phyloP scores from a whole-genome alignment of 2,113 vertebrate species.

The Grallaria varia region DNA sequence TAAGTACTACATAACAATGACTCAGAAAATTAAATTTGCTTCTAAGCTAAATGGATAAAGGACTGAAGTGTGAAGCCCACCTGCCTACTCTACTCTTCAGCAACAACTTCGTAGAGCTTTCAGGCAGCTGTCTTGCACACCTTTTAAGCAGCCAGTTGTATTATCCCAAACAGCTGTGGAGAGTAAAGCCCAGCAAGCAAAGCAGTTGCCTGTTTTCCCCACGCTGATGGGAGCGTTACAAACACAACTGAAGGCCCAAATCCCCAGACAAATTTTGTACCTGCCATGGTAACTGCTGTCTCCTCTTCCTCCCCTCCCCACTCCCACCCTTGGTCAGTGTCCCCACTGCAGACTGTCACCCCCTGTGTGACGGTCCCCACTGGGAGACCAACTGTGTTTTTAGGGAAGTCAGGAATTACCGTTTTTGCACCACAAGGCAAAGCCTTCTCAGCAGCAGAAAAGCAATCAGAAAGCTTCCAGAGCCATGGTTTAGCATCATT shows the following conservation, averaged over 20 bases:
- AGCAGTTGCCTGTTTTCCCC: background rate
- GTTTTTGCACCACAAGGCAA: slow-evolving; percentile 73
- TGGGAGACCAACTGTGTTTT: background rate
- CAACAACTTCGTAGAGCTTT: background rate
- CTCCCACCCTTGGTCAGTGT: background rate
- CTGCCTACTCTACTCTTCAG: background rate
- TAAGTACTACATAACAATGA: background rate
- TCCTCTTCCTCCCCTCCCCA: background rate
- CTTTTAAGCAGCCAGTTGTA: background rate
- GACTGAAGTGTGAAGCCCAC: background rate
- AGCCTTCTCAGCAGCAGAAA: slow-evolving; percentile 82
- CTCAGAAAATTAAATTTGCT: background rate
- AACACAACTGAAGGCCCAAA: background rate
- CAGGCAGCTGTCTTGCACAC: background rate
- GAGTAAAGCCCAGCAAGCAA: background rate
- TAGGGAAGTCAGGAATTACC: slow-evolving; percentile 68
- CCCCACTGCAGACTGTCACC: background rate
- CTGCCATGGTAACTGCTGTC: background rate
- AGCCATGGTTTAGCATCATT: slow-evolving; percentile 84
- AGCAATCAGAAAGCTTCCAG: slow-evolving; percentile 92
- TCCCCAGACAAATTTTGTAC: background rate
- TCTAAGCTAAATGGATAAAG: background rate
- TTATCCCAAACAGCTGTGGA: background rate
- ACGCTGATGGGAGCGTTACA: background rate
- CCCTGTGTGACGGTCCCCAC: background rate